Evolutionary conservation across 2,113 vertebrate genomes (phyloP), one percentile per base, ranked within the genome.

Genomic region (Cottus gobio): DNA sequence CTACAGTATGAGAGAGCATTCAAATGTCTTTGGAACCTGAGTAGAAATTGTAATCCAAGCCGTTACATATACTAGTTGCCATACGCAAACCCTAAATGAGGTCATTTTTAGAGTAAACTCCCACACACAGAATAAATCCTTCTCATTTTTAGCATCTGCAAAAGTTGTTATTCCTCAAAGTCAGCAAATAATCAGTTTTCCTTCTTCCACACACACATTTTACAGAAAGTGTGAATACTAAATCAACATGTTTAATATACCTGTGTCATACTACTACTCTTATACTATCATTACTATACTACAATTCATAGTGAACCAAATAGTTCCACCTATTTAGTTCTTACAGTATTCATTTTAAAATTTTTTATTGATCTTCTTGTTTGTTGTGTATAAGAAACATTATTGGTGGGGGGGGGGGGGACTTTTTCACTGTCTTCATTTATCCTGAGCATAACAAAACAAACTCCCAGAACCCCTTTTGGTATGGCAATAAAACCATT

Each of bases 111-210:
- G 58, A 22, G 31, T 82, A 91, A 90, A 75, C 74, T n/a, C 42
- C 56, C 63, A 26, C 86, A 77, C 75, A 85, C 34, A 58, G 36
- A 79, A 67, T 77, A 61, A 85, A 64, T 50, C 69, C 62, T 44
- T 83, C 69, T 86, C 79, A 80, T 44, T 58, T 87, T 82, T 30
- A 85, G 69, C 83, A 85, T 91, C 91, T 92, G 90, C 71, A 85
- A 74, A 91, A 87, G 77, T 65, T 79, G 24, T 86, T 80, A 76
- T 34, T 54, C 18, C 36, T 34, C 39, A 61, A 78, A 75, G 71
- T 80, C 75, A 87, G 77, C 78, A 77, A 71, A 76, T 37, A 82
- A 44, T 83, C 79, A 50, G 68, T 83, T 86, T 84, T 77, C 75
- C 69, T 48, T 79, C 46, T 84, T 85, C 88, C 66, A 89, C 86